Evolutionary conservation across 2,888 invertebrate genomes (phyloP).

Genomic region (Andrena bicolor): DNA sequence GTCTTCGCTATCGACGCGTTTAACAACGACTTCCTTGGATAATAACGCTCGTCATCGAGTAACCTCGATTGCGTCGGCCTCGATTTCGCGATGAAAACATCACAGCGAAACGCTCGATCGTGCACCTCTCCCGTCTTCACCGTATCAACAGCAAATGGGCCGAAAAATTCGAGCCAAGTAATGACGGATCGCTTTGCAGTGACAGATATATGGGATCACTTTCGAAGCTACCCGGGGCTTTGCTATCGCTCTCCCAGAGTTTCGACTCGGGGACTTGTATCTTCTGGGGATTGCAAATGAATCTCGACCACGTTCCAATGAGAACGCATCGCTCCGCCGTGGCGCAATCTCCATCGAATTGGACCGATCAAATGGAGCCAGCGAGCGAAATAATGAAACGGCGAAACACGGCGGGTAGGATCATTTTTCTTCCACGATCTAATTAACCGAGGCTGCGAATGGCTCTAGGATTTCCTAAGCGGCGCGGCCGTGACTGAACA

Average conservation of each 20-base stretch:
- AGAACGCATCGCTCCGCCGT: too few relatives aligned
- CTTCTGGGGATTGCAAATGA: too few relatives aligned
- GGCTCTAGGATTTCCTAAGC: conserved; percentile 47
- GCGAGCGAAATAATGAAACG: conserved; percentile 4
- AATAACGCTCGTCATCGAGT: conserved; percentile 41
- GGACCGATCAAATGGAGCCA: neutral
- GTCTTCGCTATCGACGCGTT: conserved; percentile 45
- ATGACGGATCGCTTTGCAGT: neutral
- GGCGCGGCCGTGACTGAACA: conserved; percentile 19
- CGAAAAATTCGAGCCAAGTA: neutral
- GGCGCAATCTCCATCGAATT: conserved; percentile 1
- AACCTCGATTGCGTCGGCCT: conserved; percentile 55
- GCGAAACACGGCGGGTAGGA: neutral
- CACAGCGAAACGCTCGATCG: conserved; percentile 19
- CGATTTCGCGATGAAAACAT: conserved; percentile 58
- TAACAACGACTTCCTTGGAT: conserved; percentile 53
- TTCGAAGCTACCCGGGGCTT: too few relatives aligned
- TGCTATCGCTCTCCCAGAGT: too few relatives aligned
- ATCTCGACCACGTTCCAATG: too few relatives aligned
- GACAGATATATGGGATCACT: too few relatives aligned
- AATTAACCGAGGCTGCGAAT: conserved; percentile 31
- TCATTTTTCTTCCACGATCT: conserved; percentile 14
- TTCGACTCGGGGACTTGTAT: too few relatives aligned
- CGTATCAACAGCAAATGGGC: neutral
- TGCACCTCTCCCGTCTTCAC: neutral